Evolutionary conservation across 2,888 invertebrate species (phyloP), one percentile per base, ranked within the genome.

Genomic region (Chalcosyrphus nemorum): DNA sequence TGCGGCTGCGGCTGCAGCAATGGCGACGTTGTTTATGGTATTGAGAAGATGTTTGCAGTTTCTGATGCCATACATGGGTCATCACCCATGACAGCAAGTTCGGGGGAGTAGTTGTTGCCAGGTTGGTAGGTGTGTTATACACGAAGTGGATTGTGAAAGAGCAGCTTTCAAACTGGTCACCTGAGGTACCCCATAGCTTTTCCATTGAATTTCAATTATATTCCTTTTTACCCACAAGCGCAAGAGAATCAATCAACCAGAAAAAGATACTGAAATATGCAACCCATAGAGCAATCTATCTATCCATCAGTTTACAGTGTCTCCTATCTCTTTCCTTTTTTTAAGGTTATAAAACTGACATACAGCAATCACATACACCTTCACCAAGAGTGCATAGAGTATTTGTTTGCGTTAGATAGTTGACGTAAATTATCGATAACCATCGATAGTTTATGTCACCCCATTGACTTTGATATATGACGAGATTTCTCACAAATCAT

Each of bases 361-460:
- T 13, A 21, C 32, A 47, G 9, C 63, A 47, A 29, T 47, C 45
- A 47, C 32, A 32, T 27, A 4, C 61, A 45, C 24, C 59, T 24
- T 19, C 41, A 38, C n/a, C 4, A 9, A 24, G 38, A 38, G 38
- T 11, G 15, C 7, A n/a, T n/a, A n/a, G n/a, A 15, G 15, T 54
- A 24, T 80, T 50, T 70, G 54, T 81, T 66, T 63, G 81, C 65
- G 29, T 29, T 45, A 61, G 61, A 63, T 65, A 50, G 50, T 38
- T 81, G 82, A 82, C 72, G 52, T 82, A 82, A 82, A 82, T 65
- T 82, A 82, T 82, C 63, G 82, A 82, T 82, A 65, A 61, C 43
- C 65, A 90, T 89, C 90, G 89, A 90, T 90, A 90, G 88, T 89
- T 90, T 89, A 89, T 88, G 89, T 89, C 89, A 89, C 87, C 88